Conservation (phyloP, 2,797 vertebrate species). For the Sternotherus odoratus region DNA sequence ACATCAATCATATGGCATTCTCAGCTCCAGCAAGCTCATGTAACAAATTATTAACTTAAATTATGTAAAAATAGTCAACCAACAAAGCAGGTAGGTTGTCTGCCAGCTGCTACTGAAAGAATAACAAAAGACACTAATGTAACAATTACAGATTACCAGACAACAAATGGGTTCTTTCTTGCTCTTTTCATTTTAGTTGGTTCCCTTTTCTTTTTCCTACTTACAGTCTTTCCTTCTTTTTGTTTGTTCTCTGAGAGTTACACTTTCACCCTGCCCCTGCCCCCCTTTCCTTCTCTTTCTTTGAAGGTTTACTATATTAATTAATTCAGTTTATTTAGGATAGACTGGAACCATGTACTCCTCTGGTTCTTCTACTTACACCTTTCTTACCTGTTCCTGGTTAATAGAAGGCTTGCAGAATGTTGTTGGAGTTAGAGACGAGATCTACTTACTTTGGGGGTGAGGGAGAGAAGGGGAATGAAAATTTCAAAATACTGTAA, state of each 20-base stretch:
- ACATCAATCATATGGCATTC: not conserved
- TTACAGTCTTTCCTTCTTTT: not conserved
- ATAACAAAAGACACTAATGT: not conserved
- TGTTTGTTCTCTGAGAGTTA: not conserved
- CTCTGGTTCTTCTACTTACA: not conserved
- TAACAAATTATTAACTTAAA: not conserved
- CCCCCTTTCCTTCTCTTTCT: not conserved
- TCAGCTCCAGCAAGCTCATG: not conserved
- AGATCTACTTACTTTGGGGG: not conserved
- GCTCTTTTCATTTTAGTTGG: not conserved
- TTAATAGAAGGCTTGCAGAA: not conserved
- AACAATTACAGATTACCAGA: not conserved
- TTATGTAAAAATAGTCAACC: not conserved
- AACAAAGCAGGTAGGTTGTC: not conserved
- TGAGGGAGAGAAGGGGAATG: not conserved
- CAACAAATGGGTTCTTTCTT: not conserved
- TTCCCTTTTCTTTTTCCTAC: not conserved
- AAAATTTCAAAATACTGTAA: not conserved
- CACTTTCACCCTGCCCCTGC: not conserved
- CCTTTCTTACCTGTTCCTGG: not conserved
- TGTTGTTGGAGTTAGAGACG: not conserved
- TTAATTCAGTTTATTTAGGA: not conserved
- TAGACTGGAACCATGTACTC: not conserved
- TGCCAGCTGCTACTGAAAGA: not conserved
- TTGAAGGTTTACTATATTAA: not conserved